These are phyloP conservation scores for Pararge aegeria DNA, from an alignment of 1,140 invertebrate genomes.

Conservation along the genomic window DNA sequence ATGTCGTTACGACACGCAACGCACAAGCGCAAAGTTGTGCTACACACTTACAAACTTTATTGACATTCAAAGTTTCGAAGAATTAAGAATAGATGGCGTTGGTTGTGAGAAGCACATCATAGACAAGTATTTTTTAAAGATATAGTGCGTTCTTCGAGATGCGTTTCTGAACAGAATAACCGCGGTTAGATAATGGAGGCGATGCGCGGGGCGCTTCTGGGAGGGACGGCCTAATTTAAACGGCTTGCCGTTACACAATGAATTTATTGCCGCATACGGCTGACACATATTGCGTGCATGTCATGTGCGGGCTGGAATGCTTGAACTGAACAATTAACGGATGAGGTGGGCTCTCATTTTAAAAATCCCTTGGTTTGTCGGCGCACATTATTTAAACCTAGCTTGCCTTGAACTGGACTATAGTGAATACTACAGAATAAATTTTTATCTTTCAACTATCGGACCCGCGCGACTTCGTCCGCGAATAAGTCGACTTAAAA, in stretches of 20 bases:
- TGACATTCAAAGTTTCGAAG: conserved; percentile 2
- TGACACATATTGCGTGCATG: conserved; percentile 71
- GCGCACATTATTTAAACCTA: background rate
- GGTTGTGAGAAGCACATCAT: no score
- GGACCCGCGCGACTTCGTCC: no score
- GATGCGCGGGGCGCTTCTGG: conserved; percentile 69
- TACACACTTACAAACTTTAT: background rate
- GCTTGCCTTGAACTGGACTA: no score
- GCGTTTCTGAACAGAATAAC: conserved; percentile 61
- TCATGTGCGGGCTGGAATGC: conserved; percentile 56
- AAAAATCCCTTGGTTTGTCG: conserved; percentile 15
- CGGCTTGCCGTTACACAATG: conserved; percentile 71
- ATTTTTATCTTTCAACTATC: no score
- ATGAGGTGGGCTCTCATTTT: conserved; percentile 23
- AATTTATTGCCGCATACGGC: conserved; percentile 72
- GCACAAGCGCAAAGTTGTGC: conserved; percentile 41
- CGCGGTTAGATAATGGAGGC: conserved; percentile 52
- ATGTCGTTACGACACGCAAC: conserved; percentile 49
- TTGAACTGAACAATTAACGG: conserved; percentile 52
- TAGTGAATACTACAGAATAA: no score
- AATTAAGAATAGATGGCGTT: conserved; percentile 42
- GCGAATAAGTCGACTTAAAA: no score
- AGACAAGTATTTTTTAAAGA: background rate
- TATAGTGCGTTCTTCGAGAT: background rate
- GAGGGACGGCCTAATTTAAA: conserved; percentile 72